Evolutionary conservation across 2,888 invertebrate genomes (phyloP), one percentile per base, ranked within the genome.

Genomic region (Rhopalosiphum nymphaeae): DNA sequence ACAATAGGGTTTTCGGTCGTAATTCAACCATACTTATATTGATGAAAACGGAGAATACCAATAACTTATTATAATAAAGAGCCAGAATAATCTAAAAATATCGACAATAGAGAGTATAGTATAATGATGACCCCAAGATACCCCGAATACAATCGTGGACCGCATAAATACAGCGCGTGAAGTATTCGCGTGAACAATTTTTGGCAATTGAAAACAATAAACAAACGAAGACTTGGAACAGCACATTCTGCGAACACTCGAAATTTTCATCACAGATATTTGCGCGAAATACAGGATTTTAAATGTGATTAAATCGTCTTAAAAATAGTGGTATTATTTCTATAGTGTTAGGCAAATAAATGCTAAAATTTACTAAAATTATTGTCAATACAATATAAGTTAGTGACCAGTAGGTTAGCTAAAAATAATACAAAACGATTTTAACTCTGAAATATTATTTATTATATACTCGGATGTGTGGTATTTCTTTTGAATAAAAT

Each of bases 1-100:
- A 90, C 61, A 90, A 90, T 89, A 16, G 89, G 16, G 26, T 89
- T 89, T 61, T 89, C 44, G 44, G 44, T 89, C 61, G 44, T 61
- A 61, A 44, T 89, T 85, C 44, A 42, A 44, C 44, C 44, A 29
- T 85, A 85, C 44, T 85, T 26, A 26, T 85, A 85, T 88, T 49
- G 87, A 88, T 49, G 49, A 88, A 88, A 53, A 88, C 87, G 36
- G 11, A n/a, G 88, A 88, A 36, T 26, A 53, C 36, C 88, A 53
- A 88, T 88, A 88, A 49, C n/a, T 46, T 88, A 88, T 49, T 88
- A 49, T 49, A 88, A 88, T 49, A n/a, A 78, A 78, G 49, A 49
- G 46, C 61, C 90, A 46, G 61, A 90, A 90, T 61, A 46, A 46
- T n/a, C 46, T 90, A 21, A 46, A 90, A 67, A 90, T 29, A 4